Evolutionary conservation across 2,113 vertebrate species (phyloP).

Genomic region (Varanus salvator): DNA sequence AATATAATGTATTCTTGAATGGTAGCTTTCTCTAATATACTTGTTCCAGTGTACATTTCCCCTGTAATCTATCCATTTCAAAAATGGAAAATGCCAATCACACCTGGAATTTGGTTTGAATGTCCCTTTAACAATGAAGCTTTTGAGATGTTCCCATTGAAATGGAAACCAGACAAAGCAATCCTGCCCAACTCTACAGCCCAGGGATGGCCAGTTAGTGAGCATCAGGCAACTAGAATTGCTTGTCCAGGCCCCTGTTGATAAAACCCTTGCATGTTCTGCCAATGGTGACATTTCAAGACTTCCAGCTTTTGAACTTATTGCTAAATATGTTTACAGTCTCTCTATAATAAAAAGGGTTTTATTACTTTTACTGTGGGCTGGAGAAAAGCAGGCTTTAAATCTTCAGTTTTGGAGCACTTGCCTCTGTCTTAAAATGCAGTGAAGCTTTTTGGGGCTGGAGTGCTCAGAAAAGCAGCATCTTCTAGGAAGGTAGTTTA

Average conservation of each 20-base stretch:
- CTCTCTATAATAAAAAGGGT: slow-evolving; percentile 71
- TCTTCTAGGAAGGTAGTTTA: slow-evolving; percentile 69
- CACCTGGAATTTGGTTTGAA: too few relatives aligned
- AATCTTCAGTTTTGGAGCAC: slow-evolving; percentile 78
- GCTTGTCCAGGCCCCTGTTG: slow-evolving; percentile 52
- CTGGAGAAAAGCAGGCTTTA: slow-evolving; percentile 72
- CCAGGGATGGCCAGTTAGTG: background rate
- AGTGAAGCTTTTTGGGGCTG: slow-evolving; percentile 68
- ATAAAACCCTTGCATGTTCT: slow-evolving; percentile 69
- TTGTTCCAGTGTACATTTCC: too few relatives aligned
- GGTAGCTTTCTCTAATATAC: too few relatives aligned
- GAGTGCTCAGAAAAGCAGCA: slow-evolving; percentile 39
- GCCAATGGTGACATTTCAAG: slow-evolving; percentile 60
- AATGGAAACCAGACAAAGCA: too few relatives aligned
- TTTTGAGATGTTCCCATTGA: too few relatives aligned
- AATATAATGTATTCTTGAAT: too few relatives aligned
- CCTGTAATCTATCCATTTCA: too few relatives aligned
- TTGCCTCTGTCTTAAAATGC: slow-evolving; percentile 74
- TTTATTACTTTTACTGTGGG: slow-evolving; percentile 77
- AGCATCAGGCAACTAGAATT: slow-evolving; percentile 56
- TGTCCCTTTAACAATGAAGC: too few relatives aligned
- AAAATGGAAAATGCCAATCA: too few relatives aligned
- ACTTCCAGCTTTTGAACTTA: slow-evolving; percentile 75
- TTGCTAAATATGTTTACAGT: slow-evolving; percentile 78
- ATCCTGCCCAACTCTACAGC: too few relatives aligned